A percentile compares a stretch with the other conserved stretches of the same genome.
Conservation (phyloP, 2,113 vertebrate species). For the Ardeotis arabs region DNA sequence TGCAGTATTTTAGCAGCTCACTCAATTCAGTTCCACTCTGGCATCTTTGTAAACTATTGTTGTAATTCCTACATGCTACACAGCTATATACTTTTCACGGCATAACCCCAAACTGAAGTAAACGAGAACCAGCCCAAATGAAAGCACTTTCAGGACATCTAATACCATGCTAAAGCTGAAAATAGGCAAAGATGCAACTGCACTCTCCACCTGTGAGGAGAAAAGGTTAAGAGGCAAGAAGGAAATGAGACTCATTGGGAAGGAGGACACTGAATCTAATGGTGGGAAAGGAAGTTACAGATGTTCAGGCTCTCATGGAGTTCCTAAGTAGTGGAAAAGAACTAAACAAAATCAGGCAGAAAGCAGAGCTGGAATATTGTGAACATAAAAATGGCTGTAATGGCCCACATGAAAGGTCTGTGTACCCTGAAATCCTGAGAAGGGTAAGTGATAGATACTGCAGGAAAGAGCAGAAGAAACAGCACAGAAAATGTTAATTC, state of each 20-base stretch:
- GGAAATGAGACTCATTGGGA: background rate
- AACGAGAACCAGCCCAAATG: background rate
- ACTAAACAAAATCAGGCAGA: background rate
- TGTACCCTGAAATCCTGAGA: background rate
- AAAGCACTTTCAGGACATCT: background rate
- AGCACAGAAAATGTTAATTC: background rate
- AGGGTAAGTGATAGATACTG: background rate
- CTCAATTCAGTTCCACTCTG: background rate
- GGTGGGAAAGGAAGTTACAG: background rate
- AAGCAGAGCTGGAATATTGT: background rate
- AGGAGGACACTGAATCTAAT: background rate
- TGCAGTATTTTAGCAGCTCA: background rate
- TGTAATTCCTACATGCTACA: background rate
- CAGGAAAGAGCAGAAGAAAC: background rate
- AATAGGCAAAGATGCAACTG: background rate
- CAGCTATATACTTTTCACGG: background rate
- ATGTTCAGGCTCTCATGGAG: background rate
- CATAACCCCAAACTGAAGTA: background rate
- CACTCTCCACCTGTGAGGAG: background rate
- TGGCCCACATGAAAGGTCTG: background rate
- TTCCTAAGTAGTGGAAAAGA: slow-evolving; percentile 3
- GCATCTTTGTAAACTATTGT: background rate
- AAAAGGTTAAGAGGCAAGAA: background rate
- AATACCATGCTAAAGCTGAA: background rate
- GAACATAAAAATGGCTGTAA: slow-evolving; percentile 1